Base-by-base conservation (phyloP, 1,140 invertebrate species). In the Bombus pyrosoma region DNA sequence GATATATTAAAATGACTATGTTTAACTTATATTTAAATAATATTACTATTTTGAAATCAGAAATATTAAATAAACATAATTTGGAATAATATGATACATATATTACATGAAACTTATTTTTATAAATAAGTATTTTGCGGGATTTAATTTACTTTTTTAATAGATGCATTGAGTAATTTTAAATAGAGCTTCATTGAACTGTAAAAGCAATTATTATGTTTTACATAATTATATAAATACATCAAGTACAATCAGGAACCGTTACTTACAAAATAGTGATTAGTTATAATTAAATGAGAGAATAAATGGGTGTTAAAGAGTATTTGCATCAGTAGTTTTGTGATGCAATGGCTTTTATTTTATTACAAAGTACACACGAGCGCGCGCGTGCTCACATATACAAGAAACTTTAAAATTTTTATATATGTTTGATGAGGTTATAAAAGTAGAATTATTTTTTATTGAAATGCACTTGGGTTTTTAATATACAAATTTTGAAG, bases 1-100 rank as follows among this genome's bases (percentile, higher is more conserved):
- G n/a, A 82, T 47, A 59, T 53, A 39, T 76, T 68, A 83, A 83
- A 78, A 43, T 53, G 13, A 69, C 15, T n/a, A 66, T 53, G 18
- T 77, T 15, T 66, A 77, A 39, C 25, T 41, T 18, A 75, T 28
- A 75, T 64, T 34, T 47, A 64, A 82, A 83, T 18, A 41, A 53
- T 25, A 39, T 68, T 34, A 76, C 3, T 53, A 32, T 25, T 57
- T 66, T 6, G n/a, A 43, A 75, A 37, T 43, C 8, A 81, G 1
- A 74, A 66, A 64, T 68, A 18, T 15, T 79, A 66, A 66, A 64
- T 41, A 34, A 41, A 41, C 62, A 77, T 9, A n/a, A 41, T 64
- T 77, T 64, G 28, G 9, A 62, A 15, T n/a, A n/a, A 34, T 75
- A 57, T 62, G 22, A 41, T 34, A 43, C 15, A 32, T 37, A 8